phyloP scores from a whole-genome alignment of 1,140 invertebrate species.

The Neoseiulus cucumeris region DNA sequence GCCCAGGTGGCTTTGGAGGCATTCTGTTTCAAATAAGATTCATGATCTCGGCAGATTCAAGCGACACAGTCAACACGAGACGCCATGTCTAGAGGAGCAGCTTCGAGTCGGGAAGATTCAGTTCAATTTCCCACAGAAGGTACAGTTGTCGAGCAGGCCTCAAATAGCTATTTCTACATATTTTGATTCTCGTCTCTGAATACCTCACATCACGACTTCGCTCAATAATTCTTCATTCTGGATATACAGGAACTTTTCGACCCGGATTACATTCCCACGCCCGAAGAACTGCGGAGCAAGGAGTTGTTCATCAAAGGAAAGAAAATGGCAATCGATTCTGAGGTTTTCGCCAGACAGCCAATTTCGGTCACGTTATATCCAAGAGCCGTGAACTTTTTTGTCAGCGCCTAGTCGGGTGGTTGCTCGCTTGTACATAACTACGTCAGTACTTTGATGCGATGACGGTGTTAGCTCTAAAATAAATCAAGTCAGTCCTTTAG shows the following conservation, averaged over 20 bases:
- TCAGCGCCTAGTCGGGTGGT: not conserved
- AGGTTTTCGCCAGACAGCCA: not conserved
- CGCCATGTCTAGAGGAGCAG: not conserved
- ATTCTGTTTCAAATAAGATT: not conserved
- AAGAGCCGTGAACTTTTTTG: not conserved
- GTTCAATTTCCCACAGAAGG: conserved; percentile 4
- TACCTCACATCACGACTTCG: no score
- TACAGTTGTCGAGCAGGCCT: no score
- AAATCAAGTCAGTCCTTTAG: no score
- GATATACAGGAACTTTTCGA: not conserved
- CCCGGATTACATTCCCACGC: not conserved
- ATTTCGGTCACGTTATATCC: not conserved
- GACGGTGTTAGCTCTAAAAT: no score
- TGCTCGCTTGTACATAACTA: no score
- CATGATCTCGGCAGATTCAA: not conserved
- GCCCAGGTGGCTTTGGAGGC: no score
- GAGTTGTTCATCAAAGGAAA: not conserved
- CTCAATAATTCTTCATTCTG: not conserved
- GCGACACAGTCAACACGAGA: not conserved
- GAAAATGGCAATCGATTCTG: not conserved
- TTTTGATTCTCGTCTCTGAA: no score
- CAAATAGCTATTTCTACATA: no score
- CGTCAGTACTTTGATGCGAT: no score
- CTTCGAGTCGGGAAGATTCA: not conserved
- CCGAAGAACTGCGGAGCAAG: not conserved